Evolutionary conservation across 2,888 invertebrate species (phyloP), one percentile per base, ranked within the genome.

Genomic region (Oscheius sp.): DNA sequence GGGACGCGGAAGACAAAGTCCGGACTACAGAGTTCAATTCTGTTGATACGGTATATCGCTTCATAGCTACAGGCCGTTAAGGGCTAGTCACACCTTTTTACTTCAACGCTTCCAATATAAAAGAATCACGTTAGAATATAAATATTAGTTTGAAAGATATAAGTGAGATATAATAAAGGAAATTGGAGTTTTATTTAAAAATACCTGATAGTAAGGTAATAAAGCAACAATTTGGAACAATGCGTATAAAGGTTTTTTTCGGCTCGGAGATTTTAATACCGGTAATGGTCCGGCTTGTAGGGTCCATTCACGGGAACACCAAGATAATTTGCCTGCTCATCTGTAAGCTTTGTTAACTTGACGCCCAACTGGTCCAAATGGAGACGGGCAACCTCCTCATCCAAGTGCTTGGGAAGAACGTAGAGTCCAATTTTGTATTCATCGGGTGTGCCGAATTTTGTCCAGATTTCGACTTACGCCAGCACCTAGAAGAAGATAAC

Each of bases 391-490:
- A 98, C 97, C 70, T 85, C 85, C 71, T 85, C 85, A 73, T 85
- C 85, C 55, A 85, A 76, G 39, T 77, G 74, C 89, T 98, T 98
- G 4, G 96, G 96, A 79, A 98, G 89, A 88, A 95, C 92, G 87
- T 95, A 93, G 23, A 99, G 96, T 57, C 94, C 96, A 82, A 96
- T 85, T 0, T 91, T 88, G 88, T 96, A 97, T 73, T 84, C 81
- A 48, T 85, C 69, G 45, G 82, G 71, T 27, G 84, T 91, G 73
- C 81, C 82, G 29, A 92, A 90, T 87, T 93, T 95, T 10, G 94
- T 95, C 95, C 94, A 99, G 76, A 98, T 90, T 88, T 98, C 98
- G 87, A 99, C 95, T 89, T 99, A 86, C 45, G 97, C 98, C 74
- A 99, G 89, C n/a, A 86, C 84, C 74, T 74, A 69, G 33, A 73